Base-by-base conservation (phyloP, 2,113 vertebrate species). In the Panurus biarmicus region DNA sequence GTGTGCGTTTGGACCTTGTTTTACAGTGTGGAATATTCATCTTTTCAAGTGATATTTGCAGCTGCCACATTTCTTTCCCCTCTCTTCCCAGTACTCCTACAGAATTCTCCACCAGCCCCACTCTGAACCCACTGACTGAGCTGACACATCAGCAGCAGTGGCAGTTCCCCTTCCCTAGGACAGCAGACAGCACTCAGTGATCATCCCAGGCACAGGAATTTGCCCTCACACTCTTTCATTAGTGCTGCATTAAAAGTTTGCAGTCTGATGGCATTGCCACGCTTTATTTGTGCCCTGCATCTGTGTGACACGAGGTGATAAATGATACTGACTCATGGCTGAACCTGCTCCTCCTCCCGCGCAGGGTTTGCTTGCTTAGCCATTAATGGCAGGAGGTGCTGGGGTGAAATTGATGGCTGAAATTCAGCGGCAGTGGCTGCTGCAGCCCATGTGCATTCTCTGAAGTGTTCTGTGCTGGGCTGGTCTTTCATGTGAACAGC, bases 401-500 rank as follows among this genome's bases (percentile, higher is more conserved):
- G 62, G 31, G 6, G 12, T 70, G 56, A 81, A 58, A 73, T 18
- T 38, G 57, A 54, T 57, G 38, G 9, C 21, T 61, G 12, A 9
- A 24, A 14, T 17, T 51, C 40, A 69, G n/a, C 61, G 28, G 16
- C 29, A 16, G 22, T 18, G 26, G 48, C 29, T 82, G 40, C 33
- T 74, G n/a, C n/a, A 29, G 33, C 19, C 25, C 5, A 0, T 15
- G 38, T 21, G 5, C 24, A 53, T 70, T 53, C 31, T 29, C 2
- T 44, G n/a, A 44, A 35, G 14, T 7, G 12, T 56, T 48, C 50
- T 47, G 20, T 36, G 36, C 8, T 12, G 24, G 23, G 9, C 51
- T 66, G 36, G 13, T 53, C n/a, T 19, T 53, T 47, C 0, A 0
- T 13, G 20, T 10, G 20, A 53, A 19, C 31, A 75, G 24, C 31